Evolutionary conservation across 2,113 vertebrate genomes (phyloP), one percentile per base, ranked within the genome.

Genomic region (Echinops telfairi): DNA sequence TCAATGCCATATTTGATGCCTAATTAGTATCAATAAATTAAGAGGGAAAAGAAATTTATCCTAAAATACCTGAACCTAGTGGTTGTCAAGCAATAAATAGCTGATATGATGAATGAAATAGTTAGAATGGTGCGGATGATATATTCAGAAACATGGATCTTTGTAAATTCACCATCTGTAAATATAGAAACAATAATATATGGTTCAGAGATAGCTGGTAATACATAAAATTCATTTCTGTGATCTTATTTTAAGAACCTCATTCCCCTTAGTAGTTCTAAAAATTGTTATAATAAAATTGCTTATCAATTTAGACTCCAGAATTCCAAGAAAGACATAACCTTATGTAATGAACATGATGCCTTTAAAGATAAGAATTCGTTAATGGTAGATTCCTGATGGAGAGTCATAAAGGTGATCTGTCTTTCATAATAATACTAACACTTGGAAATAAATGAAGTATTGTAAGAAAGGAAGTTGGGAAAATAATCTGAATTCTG

Each of bases 51-150:
- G 12, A 33, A 6, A 79, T 23, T 68, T 1, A 86, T 83, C 71
- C 73, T 31, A 89, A 68, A 91, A 77, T 97, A 97, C 96, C 96
- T 97, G 94, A 29, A 97, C 71, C 15, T 16, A 53, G 0, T n/a
- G 77, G 3, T 81, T 94, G 86, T 95, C 89, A 95, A 89, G 84
- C 91, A 15, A 19, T 66, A 94, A 95, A 95, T 57, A 53, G 19
- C 87, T 87, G 91, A 94, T 62, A 12, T 2, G 78, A 95, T 16
- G 88, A 84, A 8, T 90, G 95, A 84, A 77, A 92, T 36, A 71
- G 71, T 23, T 84, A 57, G 29, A 40, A 91, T 0, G 53, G 58
- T 0, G 31, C 14, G 3, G 29, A 86, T 53, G 47, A 53, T 11
- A 78, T 2, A 86, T 6, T 0, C 0, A 86, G 58, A 6, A 16